Conservation (phyloP, 1,140 invertebrate species). For the Cyclargus thomasi region DNA sequence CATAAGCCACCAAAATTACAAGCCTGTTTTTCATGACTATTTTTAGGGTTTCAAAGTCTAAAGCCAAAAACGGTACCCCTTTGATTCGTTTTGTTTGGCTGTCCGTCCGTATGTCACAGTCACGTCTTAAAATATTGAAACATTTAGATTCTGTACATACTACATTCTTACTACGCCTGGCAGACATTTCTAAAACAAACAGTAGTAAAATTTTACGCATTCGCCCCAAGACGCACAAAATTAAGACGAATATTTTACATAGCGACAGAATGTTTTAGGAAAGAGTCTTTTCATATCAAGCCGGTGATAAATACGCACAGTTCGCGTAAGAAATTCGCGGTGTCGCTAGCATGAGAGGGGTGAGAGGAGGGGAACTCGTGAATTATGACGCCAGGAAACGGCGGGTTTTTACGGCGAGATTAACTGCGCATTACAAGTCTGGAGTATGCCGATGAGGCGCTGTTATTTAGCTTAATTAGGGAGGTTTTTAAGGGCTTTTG, state of each 20-base stretch:
- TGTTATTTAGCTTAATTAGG: conserved; percentile 60
- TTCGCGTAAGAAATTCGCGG: conserved; percentile 62
- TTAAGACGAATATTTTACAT: background rate
- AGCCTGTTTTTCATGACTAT: no score
- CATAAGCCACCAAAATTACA: no score
- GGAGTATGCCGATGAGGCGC: conserved; percentile 64
- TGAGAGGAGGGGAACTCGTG: conserved; percentile 48
- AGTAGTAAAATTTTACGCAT: no score
- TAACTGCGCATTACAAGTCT: conserved; percentile 63
- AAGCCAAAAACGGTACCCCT: no score
- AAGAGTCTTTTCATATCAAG: background rate
- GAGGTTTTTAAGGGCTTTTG: conserved; percentile 44
- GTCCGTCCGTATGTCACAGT: no score
- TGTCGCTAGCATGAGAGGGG: conserved; percentile 43
- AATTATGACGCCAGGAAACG: conserved; percentile 60
- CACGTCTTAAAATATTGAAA: no score
- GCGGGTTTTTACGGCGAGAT: conserved; percentile 59
- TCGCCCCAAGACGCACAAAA: no score
- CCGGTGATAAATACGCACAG: conserved; percentile 49
- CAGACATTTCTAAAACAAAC: no score
- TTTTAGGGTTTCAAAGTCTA: no score
- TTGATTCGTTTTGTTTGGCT: no score
- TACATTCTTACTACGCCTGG: no score
- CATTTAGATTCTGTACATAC: no score
- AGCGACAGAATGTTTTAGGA: background rate